Evolutionary conservation across 2,888 invertebrate genomes (phyloP).

Genomic region (Plebejus argus): DNA sequence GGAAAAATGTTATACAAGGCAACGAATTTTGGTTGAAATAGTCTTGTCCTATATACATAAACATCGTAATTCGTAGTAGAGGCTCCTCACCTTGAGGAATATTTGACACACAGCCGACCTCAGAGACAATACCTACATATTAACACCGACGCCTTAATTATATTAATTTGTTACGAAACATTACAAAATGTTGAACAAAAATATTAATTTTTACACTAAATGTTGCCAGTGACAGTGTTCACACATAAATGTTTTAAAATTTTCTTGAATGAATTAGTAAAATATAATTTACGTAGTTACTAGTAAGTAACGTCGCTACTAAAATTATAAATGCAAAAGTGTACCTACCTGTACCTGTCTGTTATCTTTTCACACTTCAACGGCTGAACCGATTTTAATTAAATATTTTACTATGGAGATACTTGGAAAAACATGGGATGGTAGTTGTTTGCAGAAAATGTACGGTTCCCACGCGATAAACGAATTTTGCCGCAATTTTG

Average conservation of each 20-base stretch:
- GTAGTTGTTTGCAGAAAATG: no score
- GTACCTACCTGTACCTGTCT: no score
- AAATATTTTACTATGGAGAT: no score
- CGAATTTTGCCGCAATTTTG: background rate
- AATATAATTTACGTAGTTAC: no score
- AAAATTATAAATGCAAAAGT: no score
- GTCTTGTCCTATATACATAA: background rate
- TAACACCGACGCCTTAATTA: conserved; percentile 40
- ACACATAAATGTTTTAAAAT: no score
- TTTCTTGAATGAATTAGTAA: no score
- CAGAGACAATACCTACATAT: conserved; percentile 39
- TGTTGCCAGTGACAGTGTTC: background rate
- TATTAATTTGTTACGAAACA: conserved; percentile 36
- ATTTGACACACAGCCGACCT: conserved; percentile 35
- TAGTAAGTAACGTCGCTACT: no score
- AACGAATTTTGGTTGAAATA: background rate
- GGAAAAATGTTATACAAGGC: background rate
- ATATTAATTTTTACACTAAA: background rate
- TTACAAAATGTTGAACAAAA: background rate
- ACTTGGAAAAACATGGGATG: no score
- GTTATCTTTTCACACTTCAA: no score
- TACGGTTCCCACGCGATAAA: background rate
- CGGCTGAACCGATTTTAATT: no score
- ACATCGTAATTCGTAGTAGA: background rate
- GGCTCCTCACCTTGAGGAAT: conserved; percentile 37